Conservation (phyloP, 2,113 vertebrate genomes). For the Nettapus auritus region DNA sequence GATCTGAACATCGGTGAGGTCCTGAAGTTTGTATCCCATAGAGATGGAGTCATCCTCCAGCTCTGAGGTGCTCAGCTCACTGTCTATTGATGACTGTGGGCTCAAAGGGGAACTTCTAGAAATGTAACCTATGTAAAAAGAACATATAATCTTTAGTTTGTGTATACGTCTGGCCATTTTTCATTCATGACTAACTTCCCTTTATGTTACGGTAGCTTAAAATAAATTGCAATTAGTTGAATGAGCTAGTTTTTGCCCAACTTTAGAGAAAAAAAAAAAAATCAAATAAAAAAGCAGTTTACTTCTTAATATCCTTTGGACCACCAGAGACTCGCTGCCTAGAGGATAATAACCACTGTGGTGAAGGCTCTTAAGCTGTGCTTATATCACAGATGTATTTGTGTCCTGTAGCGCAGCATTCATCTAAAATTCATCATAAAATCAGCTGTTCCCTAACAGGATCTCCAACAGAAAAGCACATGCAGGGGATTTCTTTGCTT, state of each 20-base stretch:
- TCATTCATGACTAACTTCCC: not conserved
- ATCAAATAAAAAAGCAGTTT: not conserved
- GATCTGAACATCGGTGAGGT: slow-evolving; percentile 97
- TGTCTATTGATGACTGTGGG: slow-evolving; percentile 95
- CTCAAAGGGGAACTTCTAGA: slow-evolving; percentile 87
- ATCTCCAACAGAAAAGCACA: not conserved
- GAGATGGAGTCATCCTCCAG: slow-evolving; percentile 92
- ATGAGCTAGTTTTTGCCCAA: not conserved
- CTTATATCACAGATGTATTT: not conserved
- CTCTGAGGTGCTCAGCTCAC: slow-evolving; percentile 90
- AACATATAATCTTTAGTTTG: not conserved
- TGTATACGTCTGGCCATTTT: not conserved
- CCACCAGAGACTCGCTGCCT: not conserved
- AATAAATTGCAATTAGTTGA: not conserved
- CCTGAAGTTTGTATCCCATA: slow-evolving; percentile 97
- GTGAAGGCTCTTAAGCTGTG: not conserved
- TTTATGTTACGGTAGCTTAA: not conserved
- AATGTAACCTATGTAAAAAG: slow-evolving; percentile 76
- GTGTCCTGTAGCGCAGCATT: not conserved
- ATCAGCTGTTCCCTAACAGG: not conserved
- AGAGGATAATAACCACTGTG: not conserved
- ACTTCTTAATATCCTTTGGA: not conserved
- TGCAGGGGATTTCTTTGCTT: not conserved
- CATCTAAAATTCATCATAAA: not conserved
- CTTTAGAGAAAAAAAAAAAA: not conserved